phyloP scores from a whole-genome alignment of 1,140 invertebrate genomes.

The Cylas formicarius region DNA sequence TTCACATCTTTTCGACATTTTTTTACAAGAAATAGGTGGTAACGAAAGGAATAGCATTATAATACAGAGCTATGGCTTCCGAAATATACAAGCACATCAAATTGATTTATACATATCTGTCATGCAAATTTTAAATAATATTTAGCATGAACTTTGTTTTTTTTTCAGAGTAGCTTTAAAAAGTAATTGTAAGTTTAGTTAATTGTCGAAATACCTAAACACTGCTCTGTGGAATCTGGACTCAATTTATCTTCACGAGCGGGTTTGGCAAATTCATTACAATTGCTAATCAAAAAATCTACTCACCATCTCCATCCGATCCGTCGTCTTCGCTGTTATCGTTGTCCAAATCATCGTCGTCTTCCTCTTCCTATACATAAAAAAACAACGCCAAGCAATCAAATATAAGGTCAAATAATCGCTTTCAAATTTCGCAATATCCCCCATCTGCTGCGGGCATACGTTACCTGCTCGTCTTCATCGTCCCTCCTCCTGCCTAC shows the following conservation, averaged over 20 bases:
- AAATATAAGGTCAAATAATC: no score
- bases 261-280: constrained; percentile 13
- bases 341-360: constrained; percentile 56
- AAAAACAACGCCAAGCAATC: constrained; percentile 23
- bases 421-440: constrained; percentile 3
- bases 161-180: neutral
- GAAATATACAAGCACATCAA: no score
- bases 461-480: constrained; percentile 60
- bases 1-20: no score
- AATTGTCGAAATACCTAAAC: neutral
- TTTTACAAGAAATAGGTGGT: no score
- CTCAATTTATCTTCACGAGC: neutral
- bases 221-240: neutral
- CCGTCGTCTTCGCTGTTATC: constrained; percentile 50
- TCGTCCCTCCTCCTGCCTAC: constrained; percentile 64
- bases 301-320: constrained; percentile 45
- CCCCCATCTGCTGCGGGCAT: neutral
- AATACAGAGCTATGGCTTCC: no score
- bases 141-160: constrained; percentile 1
- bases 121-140: neutral
- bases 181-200: neutral
- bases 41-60: no score
- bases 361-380: constrained; percentile 62
- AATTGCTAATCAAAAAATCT: constrained; percentile 4
- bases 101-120: neutral